Evolutionary conservation across 2,888 invertebrate species (phyloP).

Genomic region (Antheraea assamensis): DNA sequence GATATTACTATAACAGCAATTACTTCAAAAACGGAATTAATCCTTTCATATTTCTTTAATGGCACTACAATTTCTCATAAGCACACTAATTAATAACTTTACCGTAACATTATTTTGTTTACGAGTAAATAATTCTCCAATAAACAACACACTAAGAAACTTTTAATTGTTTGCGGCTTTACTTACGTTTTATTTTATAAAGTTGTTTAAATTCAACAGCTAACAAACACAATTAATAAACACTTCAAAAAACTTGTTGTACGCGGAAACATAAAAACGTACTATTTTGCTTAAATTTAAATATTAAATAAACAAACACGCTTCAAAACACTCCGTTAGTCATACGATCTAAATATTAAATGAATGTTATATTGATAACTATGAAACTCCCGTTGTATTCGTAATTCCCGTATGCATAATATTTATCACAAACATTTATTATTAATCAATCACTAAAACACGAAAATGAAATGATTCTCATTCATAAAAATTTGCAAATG

Average conservation of each 20-base stretch:
- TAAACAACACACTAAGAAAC: neutral
- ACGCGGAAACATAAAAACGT: neutral
- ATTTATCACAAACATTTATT: neutral
- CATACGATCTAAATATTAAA: neutral
- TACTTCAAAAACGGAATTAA: no score
- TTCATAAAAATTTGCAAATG: constrained; percentile 5
- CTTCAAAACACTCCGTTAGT: neutral
- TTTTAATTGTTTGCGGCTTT: neutral
- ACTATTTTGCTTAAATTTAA: neutral
- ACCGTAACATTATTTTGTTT: neutral
- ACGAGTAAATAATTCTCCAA: neutral
- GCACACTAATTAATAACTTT: neutral
- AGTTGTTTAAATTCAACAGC: neutral
- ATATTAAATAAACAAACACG: neutral
- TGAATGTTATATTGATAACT: neutral
- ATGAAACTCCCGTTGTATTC: neutral
- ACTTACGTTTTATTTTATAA: neutral
- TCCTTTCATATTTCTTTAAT: neutral
- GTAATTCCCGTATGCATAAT: neutral
- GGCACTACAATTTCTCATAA: neutral
- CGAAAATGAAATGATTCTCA: neutral
- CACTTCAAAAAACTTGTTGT: neutral
- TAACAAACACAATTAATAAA: neutral
- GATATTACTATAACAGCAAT: neutral
- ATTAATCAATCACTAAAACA: neutral